A percentile compares a stretch with the other conserved stretches of the same genome.
These are phyloP conservation scores for Vandiemenella viatica DNA, from an alignment of 2,888 invertebrate genomes.

Conservation along the genomic window DNA sequence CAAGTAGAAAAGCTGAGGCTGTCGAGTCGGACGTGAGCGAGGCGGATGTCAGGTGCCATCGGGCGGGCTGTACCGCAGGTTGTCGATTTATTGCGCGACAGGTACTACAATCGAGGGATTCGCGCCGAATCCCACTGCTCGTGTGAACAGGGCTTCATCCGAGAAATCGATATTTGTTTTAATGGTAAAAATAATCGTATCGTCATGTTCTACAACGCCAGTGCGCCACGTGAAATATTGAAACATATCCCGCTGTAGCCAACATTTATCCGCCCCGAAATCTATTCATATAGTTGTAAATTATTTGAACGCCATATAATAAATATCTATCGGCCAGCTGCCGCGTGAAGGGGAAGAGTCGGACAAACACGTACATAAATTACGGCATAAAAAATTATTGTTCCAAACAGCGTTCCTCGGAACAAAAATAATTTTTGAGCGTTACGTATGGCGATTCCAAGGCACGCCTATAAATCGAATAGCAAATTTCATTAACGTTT, in stretches of 20 bases:
- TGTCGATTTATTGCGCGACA: no score
- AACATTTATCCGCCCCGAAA: neutral
- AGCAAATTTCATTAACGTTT: slow-evolving; percentile 5
- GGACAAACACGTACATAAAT: neutral
- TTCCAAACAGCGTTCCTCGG: neutral
- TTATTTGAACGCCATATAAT: neutral
- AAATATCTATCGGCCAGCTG: neutral
- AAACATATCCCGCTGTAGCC: neutral
- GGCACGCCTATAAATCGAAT: neutral
- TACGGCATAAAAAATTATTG: neutral
- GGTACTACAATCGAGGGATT: no score
- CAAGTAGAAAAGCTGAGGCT: no score
- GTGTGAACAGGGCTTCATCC: neutral
- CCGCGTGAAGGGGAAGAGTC: neutral
- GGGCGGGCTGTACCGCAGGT: no score
- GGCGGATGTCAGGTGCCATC: no score
- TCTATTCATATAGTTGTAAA: neutral
- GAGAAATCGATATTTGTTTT: neutral
- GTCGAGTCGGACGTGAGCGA: no score
- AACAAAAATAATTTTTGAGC: neutral
- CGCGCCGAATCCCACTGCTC: neutral
- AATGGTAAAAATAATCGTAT: neutral
- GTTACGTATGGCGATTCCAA: neutral
- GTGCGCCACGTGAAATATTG: neutral
- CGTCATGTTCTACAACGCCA: neutral